Base-by-base conservation (phyloP, 1,140 invertebrate species). In the Elymnias hypermnestra region DNA sequence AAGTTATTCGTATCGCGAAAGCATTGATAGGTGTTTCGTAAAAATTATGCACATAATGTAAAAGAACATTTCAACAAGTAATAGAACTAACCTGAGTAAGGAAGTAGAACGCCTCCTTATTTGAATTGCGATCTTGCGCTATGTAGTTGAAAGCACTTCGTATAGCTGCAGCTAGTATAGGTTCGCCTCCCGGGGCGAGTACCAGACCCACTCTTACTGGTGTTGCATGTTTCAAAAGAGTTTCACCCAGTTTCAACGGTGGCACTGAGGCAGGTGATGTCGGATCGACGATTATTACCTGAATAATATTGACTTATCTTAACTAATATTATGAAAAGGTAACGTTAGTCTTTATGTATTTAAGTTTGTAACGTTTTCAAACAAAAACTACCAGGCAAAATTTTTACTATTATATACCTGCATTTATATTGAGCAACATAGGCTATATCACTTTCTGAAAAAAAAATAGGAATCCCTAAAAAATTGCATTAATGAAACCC, bases 61-160 rank as follows among this genome's bases (percentile, higher is more conserved):
- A n/a, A n/a, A n/a, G 2, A 25, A 25, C 7, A 7, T 26, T 3
- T 2, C 10, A n/a, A 1, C n/a, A n/a, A n/a, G n/a, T 8, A 1
- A 26, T 2, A 8, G 10, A 12, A 6, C 26, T 89, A 86, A 95
- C 92, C 84, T 95, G 93, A 8, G 93, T 93, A 15, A 97, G 88
- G 71, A 97, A 97, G 48, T 92, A 91, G 5, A 97, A 83, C 1
- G 93, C 95, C 38, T 92, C 89, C 51, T 89, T 81, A 25, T 84
- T 89, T 1, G 91, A 78, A 63, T 91, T 90, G 76, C 93, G 93
- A 41, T 91, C 90, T 77, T 97, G 92, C 5, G 89, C 88, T 8
- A 99, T 91, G 86, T 96, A 98, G 85, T 98, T 98, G 78, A 94
- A 99, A 3, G 96, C 95, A 77, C 96, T 95, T 0, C 95, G 88